Percentiles rank a stretch among this genome's conserved stretches.
These are phyloP conservation scores for Pristionchus pacificus DNA, from an alignment of 1,140 invertebrate genomes.

Conservation along the genomic window DNA sequence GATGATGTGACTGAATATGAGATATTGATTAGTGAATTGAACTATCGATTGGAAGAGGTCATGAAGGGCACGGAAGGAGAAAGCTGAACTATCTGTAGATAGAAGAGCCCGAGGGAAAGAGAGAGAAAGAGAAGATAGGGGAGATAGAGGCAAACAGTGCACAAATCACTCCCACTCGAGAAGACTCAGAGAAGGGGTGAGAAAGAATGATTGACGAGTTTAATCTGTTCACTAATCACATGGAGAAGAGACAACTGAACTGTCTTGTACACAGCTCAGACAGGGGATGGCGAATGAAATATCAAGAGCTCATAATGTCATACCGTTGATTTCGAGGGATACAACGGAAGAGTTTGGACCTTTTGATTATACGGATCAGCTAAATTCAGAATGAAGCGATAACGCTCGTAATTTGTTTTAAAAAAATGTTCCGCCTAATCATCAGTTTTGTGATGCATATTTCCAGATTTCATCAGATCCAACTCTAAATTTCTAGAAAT, in stretches of 20 bases:
- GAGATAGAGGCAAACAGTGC: neutral
- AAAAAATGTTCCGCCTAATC: neutral
- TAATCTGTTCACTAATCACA: neutral
- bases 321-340: neutral
- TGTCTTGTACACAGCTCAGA: too few species aligned
- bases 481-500: neutral
- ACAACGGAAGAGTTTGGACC: neutral
- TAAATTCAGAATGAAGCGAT: slow-evolving; percentile 6
- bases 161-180: too few species aligned
- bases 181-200: too few species aligned
- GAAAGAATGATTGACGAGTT: neutral
- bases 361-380: neutral
- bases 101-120: neutral
- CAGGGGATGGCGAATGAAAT: neutral
- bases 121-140: neutral
- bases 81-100: slow-evolving; percentile 6
- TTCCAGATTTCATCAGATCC: slow-evolving; percentile 5
- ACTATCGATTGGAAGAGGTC: too few species aligned
- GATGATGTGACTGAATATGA: too few species aligned
- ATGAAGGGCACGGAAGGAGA: slow-evolving; percentile 8
- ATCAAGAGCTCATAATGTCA: neutral
- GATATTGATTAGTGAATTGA: too few species aligned
- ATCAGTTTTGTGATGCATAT: slow-evolving; percentile 12
- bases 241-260: neutral
- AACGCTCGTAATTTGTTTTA: slow-evolving; percentile 12